Percentiles rank a stretch among this genome's conserved stretches.
phyloP scores from a whole-genome alignment of 2,888 invertebrate genomes.

The Ctena decussata region DNA sequence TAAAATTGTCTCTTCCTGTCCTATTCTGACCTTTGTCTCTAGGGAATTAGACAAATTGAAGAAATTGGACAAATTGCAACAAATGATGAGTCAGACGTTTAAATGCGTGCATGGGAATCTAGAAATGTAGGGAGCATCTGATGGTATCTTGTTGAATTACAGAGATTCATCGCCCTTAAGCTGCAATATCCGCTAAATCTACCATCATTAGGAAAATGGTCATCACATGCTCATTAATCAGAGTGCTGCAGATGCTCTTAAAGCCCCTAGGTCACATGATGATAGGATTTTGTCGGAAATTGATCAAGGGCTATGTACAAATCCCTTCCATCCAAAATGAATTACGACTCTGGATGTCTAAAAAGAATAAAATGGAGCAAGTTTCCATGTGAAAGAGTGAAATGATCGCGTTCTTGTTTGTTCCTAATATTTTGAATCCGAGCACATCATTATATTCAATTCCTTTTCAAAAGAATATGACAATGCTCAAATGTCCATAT shows the following conservation, averaged over 20 bases:
- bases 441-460: too few species aligned
- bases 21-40: constrained; percentile 27
- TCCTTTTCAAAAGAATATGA: too few species aligned
- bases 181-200: constrained; percentile 12
- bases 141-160: background rate
- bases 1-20: constrained; percentile 31
- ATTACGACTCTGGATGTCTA: too few species aligned
- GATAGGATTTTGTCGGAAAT: background rate
- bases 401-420: too few species aligned
- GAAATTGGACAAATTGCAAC: constrained; percentile 5
- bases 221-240: constrained; percentile 16
- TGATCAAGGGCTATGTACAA: background rate
- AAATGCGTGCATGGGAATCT: constrained; percentile 11
- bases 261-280: background rate
- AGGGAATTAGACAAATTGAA: background rate
- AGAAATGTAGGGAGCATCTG: background rate
- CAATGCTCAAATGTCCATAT: too few species aligned
- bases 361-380: too few species aligned
- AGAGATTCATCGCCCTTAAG: background rate
- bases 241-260: background rate
- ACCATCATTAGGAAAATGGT: background rate
- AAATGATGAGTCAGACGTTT: background rate
- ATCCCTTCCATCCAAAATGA: too few species aligned
- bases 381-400: too few species aligned
- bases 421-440: too few species aligned